These are phyloP conservation scores for Chorisops tibialis DNA, from an alignment of 2,888 invertebrate genomes.

Conservation along the genomic window DNA sequence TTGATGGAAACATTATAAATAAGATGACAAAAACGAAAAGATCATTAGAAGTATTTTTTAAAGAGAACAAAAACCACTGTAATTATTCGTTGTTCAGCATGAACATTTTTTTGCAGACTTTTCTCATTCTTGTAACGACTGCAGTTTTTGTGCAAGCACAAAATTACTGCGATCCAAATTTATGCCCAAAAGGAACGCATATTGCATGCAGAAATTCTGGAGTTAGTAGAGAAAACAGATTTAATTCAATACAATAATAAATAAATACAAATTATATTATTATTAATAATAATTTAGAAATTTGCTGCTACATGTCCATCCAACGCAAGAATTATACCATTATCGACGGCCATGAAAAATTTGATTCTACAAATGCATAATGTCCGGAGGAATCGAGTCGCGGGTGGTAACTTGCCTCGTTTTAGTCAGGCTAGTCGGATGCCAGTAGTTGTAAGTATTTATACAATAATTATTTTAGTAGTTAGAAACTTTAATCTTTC, in stretches of 20 bases:
- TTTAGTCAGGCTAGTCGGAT: neutral
- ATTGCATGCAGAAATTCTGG: constrained; percentile 10
- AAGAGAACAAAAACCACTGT: too few relatives aligned
- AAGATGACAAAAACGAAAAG: too few relatives aligned
- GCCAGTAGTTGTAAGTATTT: constrained; percentile 1
- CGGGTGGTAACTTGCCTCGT: constrained; percentile 5
- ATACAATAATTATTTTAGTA: too few relatives aligned
- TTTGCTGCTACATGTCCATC: neutral
- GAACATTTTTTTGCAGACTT: too few relatives aligned
- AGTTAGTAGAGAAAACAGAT: neutral
- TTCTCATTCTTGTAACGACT: too few relatives aligned
- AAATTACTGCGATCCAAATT: neutral
- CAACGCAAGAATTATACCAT: neutral
- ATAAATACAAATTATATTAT: neutral
- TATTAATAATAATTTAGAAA: neutral
- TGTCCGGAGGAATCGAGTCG: constrained; percentile 4
- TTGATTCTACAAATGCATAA: constrained; percentile 12
- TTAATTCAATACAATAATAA: neutral
- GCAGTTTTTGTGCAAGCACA: neutral
- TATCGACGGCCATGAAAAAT: neutral
- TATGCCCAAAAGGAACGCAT: constrained; percentile 11
- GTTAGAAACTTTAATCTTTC: too few relatives aligned
- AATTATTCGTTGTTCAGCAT: too few relatives aligned
- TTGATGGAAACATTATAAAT: too few relatives aligned
- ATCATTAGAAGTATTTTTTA: too few relatives aligned